A percentile compares a stretch with the other conserved stretches of the same genome.
phyloP scores from a whole-genome alignment of 1,140 invertebrate genomes.

The Ips nitidus region DNA sequence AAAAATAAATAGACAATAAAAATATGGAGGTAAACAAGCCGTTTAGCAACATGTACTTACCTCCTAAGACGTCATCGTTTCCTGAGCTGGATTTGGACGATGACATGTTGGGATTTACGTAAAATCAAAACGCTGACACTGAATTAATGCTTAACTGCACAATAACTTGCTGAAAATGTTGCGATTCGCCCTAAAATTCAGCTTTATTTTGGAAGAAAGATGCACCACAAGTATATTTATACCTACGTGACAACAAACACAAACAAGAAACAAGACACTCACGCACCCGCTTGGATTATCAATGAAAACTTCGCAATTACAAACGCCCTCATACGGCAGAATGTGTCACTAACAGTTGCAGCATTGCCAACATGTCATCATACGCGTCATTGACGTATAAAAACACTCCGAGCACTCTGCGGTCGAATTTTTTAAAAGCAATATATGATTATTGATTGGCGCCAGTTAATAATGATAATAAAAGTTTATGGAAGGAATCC shows the following conservation, averaged over 20 bases:
- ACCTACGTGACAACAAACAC: conserved; percentile 2
- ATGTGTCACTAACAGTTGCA: no score
- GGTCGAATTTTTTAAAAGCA: no score
- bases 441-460: no score
- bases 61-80: conserved; percentile 48
- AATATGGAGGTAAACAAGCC: conserved; percentile 46
- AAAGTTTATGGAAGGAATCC: no score
- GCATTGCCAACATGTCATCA: no score
- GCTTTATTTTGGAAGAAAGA: background rate
- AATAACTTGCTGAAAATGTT: background rate
- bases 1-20: conserved; percentile 38
- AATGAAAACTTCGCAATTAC: no score
- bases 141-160: background rate
- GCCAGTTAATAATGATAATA: no score
- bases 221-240: background rate
- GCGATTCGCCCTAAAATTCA: background rate
- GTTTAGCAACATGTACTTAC: conserved; percentile 39
- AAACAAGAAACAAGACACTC: no score
- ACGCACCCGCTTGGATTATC: no score
- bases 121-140: background rate
- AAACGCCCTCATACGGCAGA: no score
- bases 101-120: conserved; percentile 43
- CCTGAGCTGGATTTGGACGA: conserved; percentile 49
- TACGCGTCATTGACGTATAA: no score
- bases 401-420: no score